Base-by-base conservation (phyloP, 2,113 vertebrate genomes). In the Cranoglanis bouderius region DNA sequence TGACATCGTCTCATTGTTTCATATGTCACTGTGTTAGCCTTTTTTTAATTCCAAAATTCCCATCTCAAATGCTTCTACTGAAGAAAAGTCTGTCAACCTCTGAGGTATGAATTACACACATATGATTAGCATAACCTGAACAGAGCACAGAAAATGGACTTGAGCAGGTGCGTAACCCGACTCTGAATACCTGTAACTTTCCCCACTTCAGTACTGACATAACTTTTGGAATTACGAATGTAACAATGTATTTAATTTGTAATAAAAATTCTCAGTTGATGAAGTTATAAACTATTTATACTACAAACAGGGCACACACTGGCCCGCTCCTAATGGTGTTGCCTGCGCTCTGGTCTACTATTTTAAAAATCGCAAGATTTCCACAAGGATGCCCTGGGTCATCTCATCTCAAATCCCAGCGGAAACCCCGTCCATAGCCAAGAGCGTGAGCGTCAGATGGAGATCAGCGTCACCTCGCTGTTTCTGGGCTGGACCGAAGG, bases 361-460 rank as follows among this genome's bases (percentile, higher is more conserved):
- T 72, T 74, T 10, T 21, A 40, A 43, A 65, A n/a, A 0, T 46
- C 13, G 10, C 1, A 53, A 53, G 78, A 24, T 80, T 57, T 78
- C 46, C 3, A 35, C 1, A 0, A 82, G 26, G 38, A 40, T 4
- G 24, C n/a, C 26, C 32, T 43, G 43, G n/a, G 19, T 82, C 9
- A 43, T 38, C 77, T 70, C 9, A 61, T 87, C 29, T 46, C 57
- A 51, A 24, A 40, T 51, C 59, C 29, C 59, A 57, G 78, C 1
- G 24, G 51, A 82, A 82, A 38, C 80, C n/a, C 70, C 3, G 14
- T 35, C 38, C 21, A 14, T 78, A n/a, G 40, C 74, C 6, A 16
- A 85, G 32, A 57, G 51, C 13, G 35, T 40, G 74, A 38, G 74
- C 51, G 12, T 87, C 61, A 88, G 63, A 88, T 77, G 74, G 67